These are phyloP conservation scores for Hydrochoerus hydrochaeris DNA, from an alignment of 2,113 vertebrate species.

Conservation along the genomic window DNA sequence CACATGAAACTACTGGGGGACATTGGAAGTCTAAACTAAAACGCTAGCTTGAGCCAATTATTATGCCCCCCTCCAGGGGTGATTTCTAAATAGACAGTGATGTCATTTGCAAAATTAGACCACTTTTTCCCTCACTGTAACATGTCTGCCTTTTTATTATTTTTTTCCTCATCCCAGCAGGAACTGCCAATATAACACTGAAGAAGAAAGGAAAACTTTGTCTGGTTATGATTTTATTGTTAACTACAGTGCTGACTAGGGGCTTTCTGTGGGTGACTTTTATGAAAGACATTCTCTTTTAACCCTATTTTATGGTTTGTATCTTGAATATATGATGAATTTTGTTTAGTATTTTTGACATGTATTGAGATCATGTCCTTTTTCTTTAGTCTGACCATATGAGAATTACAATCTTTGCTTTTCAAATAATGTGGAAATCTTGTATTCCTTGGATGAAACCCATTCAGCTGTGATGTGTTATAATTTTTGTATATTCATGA, in stretches of 20 bases:
- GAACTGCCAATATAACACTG: neutral
- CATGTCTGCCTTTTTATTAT: neutral
- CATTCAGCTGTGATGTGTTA: neutral
- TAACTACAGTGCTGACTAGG: neutral
- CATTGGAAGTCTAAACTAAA: neutral
- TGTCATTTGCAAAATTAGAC: neutral
- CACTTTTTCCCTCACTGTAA: neutral
- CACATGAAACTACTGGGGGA: neutral
- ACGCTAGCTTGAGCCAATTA: neutral
- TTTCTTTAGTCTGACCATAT: neutral
- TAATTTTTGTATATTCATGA: neutral
- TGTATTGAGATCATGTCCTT: neutral
- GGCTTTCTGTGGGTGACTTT: neutral
- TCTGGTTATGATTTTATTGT: neutral
- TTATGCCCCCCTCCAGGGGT: neutral
- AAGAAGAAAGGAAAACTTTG: neutral
- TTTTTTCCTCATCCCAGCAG: neutral
- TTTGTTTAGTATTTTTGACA: neutral
- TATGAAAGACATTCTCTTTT: neutral
- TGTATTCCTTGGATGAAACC: neutral
- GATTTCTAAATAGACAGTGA: neutral
- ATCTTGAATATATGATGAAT: neutral
- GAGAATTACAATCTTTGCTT: neutral
- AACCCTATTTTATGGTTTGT: neutral
- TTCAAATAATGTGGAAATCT: neutral